These are phyloP conservation scores for Porites australiensis DNA, from an alignment of 64 coral and sea anemone genomes.

Conservation along the genomic window DNA sequence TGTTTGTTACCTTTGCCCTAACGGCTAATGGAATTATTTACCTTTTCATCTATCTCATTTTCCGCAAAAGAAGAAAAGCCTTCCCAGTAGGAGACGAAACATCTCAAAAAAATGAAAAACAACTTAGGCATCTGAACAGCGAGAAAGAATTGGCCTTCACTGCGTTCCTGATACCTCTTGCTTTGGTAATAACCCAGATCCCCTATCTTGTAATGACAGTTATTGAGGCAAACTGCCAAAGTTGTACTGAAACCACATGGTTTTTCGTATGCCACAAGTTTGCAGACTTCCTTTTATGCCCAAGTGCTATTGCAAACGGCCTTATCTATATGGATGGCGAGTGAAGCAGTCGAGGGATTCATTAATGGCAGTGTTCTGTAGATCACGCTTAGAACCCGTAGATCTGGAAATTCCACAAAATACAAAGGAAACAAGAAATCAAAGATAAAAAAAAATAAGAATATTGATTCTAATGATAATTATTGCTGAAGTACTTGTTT, in stretches of 20 bases:
- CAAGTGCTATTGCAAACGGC: constrained; percentile 37
- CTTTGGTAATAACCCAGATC: constrained; percentile 37
- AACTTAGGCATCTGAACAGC: background rate
- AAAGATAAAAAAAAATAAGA: no score
- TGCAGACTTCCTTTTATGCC: constrained; percentile 7
- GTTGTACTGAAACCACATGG: constrained; percentile 26
- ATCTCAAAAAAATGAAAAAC: background rate
- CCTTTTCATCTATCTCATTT: constrained; percentile 4
- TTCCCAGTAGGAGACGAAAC: background rate
- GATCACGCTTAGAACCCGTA: background rate
- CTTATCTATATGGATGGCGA: constrained; percentile 34
- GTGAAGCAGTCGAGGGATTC: constrained; percentile 48
- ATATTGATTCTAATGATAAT: no score
- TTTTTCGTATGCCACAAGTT: constrained; percentile 35
- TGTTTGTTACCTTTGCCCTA: constrained; percentile 32
- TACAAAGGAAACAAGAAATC: no score
- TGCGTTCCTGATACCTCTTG: constrained; percentile 39
- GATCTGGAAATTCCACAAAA: no score
- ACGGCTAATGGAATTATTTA: constrained; percentile 5
- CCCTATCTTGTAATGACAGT: constrained; percentile 32
- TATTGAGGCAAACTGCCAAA: constrained; percentile 11
- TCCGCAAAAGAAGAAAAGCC: constrained; percentile 23
- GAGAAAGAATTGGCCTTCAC: constrained; percentile 12
- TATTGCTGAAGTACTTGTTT: no score
- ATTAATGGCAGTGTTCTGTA: background rate